A percentile compares a stretch with the other conserved stretches of the same genome.
phyloP scores from a whole-genome alignment of 2,888 invertebrate species.

The Hypomecis atomaria region DNA sequence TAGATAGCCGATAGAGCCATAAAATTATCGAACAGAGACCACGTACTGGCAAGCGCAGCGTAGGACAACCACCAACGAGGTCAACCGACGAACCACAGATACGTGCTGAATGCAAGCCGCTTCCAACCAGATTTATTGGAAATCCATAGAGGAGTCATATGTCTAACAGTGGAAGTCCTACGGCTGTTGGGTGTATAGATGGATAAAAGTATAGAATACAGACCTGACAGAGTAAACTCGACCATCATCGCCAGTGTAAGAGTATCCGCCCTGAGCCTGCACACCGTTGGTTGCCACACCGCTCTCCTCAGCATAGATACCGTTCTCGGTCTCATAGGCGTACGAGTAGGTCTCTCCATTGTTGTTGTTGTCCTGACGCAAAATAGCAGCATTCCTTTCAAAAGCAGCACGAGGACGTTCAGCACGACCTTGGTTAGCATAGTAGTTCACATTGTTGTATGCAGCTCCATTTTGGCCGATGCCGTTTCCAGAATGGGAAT shows the following conservation, averaged over 20 bases:
- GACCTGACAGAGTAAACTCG: slow-evolving; percentile 73
- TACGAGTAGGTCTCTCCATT: slow-evolving; percentile 73
- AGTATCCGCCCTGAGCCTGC: slow-evolving; percentile 72
- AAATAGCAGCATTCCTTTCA: slow-evolving; percentile 73
- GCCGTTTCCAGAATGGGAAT: slow-evolving; percentile 36
- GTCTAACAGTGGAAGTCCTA: too few relatives aligned
- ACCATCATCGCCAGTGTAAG: slow-evolving; percentile 78
- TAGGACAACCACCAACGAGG: too few relatives aligned
- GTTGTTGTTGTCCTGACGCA: slow-evolving; percentile 70
- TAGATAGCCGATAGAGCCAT: too few relatives aligned
- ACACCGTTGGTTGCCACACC: slow-evolving; percentile 77
- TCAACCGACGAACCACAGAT: too few relatives aligned
- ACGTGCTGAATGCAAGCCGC: too few relatives aligned
- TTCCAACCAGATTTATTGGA: too few relatives aligned
- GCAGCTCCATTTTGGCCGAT: slow-evolving; percentile 31
- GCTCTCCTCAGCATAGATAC: slow-evolving; percentile 72
- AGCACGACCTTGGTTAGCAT: slow-evolving; percentile 47
- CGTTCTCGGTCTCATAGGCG: slow-evolving; percentile 76
- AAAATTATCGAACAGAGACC: too few relatives aligned
- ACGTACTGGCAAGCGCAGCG: too few relatives aligned
- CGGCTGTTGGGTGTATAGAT: too few relatives aligned
- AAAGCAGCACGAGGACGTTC: slow-evolving; percentile 70
- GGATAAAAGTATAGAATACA: too few relatives aligned
- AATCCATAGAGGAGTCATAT: too few relatives aligned
- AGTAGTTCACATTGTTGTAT: slow-evolving; percentile 46